Percentiles rank a stretch among this genome's conserved stretches.
These are phyloP conservation scores for Heterotis niloticus DNA, from an alignment of 2,113 vertebrate genomes.

Conservation along the genomic window DNA sequence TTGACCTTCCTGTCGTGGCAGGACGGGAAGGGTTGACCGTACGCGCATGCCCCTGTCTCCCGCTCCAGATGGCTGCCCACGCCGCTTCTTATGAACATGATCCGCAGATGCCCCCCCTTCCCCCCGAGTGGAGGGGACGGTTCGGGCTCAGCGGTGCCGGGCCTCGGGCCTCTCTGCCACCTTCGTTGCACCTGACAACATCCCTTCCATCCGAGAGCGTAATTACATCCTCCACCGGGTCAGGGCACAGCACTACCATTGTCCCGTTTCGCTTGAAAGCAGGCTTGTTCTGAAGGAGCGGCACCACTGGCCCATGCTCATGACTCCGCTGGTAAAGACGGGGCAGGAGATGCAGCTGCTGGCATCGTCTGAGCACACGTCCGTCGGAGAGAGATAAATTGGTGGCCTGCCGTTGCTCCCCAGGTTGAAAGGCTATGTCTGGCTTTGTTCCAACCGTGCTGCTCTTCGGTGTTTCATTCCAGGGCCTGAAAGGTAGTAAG, in stretches of 20 bases:
- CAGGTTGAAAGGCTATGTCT: not conserved
- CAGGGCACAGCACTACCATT: not conserved
- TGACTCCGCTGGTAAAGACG: not conserved
- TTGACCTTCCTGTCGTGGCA: not conserved
- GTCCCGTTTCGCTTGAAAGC: not conserved
- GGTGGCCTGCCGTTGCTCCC: not conserved
- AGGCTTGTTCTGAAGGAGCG: not conserved
- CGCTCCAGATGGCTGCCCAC: not conserved
- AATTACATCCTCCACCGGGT: not conserved
- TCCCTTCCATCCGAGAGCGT: not conserved
- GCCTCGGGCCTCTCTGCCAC: not conserved
- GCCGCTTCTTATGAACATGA: not conserved
- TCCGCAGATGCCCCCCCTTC: too few species aligned
- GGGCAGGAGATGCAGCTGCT: not conserved
- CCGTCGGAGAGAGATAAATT: slow-evolving; percentile 12
- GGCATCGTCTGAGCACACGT: not conserved
- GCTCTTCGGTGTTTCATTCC: not conserved
- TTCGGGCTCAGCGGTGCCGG: not conserved
- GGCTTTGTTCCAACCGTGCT: not conserved
- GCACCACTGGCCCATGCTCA: not conserved
- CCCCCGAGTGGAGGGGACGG: not conserved
- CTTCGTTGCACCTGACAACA: not conserved
- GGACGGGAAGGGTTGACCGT: not conserved
- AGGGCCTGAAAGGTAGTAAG: not conserved
- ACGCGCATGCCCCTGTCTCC: not conserved